These are phyloP conservation scores for Pelvicachromis taeniatus DNA, from an alignment of 2,113 vertebrate genomes.

Conservation along the genomic window DNA sequence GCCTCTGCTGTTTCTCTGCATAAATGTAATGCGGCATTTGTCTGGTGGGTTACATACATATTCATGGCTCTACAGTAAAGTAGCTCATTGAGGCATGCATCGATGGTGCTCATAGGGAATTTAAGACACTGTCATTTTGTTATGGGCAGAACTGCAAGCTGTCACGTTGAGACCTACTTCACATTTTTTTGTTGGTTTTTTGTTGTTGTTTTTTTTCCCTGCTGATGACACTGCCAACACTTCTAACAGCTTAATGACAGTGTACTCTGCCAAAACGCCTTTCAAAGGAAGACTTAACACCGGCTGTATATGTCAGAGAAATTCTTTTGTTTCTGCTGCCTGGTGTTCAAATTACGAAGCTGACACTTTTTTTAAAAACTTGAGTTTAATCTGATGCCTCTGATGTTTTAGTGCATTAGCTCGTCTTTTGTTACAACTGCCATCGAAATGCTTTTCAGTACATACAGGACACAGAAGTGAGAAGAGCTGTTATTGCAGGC, in stretches of 20 bases:
- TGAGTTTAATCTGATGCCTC: neutral
- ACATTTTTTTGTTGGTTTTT: neutral
- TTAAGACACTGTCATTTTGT: constrained; percentile 21
- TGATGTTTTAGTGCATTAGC: neutral
- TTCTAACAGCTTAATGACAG: constrained; percentile 33
- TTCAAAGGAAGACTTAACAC: neutral
- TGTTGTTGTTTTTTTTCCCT: neutral
- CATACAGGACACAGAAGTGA: neutral
- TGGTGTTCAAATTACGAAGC: neutral
- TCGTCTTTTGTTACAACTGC: neutral
- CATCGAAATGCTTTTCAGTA: neutral
- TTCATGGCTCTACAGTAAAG: constrained; percentile 2
- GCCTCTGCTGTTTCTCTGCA: neutral
- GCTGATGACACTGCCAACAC: constrained; percentile 22
- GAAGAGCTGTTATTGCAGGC: constrained; percentile 4
- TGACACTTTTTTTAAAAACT: neutral
- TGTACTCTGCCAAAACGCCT: neutral
- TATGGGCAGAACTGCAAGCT: constrained; percentile 4
- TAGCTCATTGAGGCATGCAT: neutral
- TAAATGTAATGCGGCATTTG: neutral
- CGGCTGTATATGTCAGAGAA: neutral
- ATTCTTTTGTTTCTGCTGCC: constrained; percentile 1
- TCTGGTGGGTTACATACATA: neutral
- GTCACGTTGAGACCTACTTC: constrained; percentile 18
- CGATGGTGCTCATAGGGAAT: constrained; percentile 18